Evolutionary conservation across 1,140 invertebrate genomes (phyloP).

Genomic region (Drosophila auraria): DNA sequence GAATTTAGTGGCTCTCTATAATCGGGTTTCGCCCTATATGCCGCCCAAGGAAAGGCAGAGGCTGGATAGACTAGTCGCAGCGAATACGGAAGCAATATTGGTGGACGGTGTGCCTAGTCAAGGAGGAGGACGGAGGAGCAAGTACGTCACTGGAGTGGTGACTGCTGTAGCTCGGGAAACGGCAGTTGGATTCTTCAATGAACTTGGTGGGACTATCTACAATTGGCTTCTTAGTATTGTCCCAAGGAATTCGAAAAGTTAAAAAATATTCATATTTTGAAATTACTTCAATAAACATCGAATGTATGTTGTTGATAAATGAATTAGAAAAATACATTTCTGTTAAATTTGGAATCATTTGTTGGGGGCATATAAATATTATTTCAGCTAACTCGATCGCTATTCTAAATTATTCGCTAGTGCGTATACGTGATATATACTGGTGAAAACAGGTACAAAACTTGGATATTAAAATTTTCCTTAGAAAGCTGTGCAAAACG

Average conservation of each 20-base stretch:
- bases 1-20: neutral
- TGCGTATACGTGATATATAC: no score
- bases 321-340: no score
- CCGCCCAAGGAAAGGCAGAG: neutral
- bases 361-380: no score
- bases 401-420: no score
- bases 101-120: constrained; percentile 7
- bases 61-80: neutral
- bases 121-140: neutral
- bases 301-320: no score
- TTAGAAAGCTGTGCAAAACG: no score
- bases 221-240: neutral
- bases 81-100: neutral
- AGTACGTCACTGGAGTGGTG: neutral
- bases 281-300: no score
- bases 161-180: neutral
- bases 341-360: no score
- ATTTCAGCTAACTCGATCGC: no score
- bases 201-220: neutral
- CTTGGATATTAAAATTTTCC: no score
- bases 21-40: neutral
- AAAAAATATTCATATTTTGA: no score
- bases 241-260: neutral
- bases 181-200: constrained; percentile 1
- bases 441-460: no score